Evolutionary conservation across 2,797 vertebrate species (phyloP), one percentile per base, ranked within the genome.

Genomic region (Smutsia temminckii): DNA sequence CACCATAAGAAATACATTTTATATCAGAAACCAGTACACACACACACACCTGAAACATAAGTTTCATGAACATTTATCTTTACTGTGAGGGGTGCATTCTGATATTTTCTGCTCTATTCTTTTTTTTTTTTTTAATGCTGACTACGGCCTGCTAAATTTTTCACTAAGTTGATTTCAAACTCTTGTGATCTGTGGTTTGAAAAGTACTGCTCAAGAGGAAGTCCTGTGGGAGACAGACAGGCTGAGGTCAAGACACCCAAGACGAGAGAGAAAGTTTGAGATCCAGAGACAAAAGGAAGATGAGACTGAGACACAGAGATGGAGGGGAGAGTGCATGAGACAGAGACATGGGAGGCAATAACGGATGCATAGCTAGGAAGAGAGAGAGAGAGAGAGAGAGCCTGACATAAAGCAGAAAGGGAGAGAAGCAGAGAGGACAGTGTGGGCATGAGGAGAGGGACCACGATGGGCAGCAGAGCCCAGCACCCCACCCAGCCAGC

Each of bases 161-260:
- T 87, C 57, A 85, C 51, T 89, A 75, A 89, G 32, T 68, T 72
- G 79, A 81, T 78, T 83, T 74, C 74, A 69, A 93, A 92, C 27
- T n/a, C 23, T 66, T 78, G 53, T 57, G 64, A 89, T 29, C 74
- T 85, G 84, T 61, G 61, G 68, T 96, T 69, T 91, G 80, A 90
- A 87, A 89, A 79, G 6, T 42, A 37, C 34, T 37, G 59, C 46
- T 72, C 79, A 90, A 80, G 42, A 91, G 61, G 74, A 68, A 91
- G 80, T 49, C 74, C 77, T 69, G 6, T 53, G 66, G 49, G 18
- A 74, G 25, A 57, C 21, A 74, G 63, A 72, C 23, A 91, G 66
- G 68, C 29, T 51, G 94, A 79, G 71, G 37, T 25, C 71, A 87
- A 72, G 91, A 64, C 23, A 78, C 20, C 64, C 37, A 55, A 75